A percentile compares a stretch with the other conserved stretches of the same genome.
Conservation (phyloP, 2,888 invertebrate genomes). For the Andrena bucephala region DNA sequence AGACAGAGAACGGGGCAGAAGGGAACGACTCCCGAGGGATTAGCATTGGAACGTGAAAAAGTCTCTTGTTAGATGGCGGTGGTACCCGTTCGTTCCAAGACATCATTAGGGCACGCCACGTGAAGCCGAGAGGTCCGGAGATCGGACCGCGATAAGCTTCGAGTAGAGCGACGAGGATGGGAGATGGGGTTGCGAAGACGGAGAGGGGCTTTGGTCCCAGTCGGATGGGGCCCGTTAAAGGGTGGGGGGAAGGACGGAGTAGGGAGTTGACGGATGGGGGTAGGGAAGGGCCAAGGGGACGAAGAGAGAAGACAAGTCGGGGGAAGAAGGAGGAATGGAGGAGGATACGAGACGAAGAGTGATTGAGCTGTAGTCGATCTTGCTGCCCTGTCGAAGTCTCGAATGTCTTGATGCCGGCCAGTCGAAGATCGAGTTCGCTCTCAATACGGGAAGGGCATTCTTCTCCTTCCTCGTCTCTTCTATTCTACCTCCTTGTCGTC, state of each 20-base stretch:
- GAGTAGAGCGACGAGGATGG: constrained; percentile 41
- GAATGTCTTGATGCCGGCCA: constrained; percentile 82
- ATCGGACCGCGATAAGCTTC: constrained; percentile 77
- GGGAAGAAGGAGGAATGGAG: constrained; percentile 50
- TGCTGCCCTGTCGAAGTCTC: constrained; percentile 82
- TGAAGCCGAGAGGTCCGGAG: constrained; percentile 79
- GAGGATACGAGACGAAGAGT: constrained; percentile 83
- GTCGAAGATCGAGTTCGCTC: constrained; percentile 80
- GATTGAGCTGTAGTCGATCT: constrained; percentile 85
- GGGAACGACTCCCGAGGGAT: constrained; percentile 73
- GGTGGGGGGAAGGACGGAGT: constrained; percentile 25
- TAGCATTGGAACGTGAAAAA: constrained; percentile 83
- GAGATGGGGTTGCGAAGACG: constrained; percentile 49
- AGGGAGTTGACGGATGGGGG: background rate
- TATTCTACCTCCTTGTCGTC: constrained; percentile 26
- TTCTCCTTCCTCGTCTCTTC: constrained; percentile 23
- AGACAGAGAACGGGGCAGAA: constrained; percentile 10
- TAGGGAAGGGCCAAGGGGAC: constrained; percentile 34
- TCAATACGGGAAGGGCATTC: constrained; percentile 70
- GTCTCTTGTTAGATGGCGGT: constrained; percentile 81
- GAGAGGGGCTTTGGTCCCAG: constrained; percentile 54
- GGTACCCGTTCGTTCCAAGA: constrained; percentile 79
- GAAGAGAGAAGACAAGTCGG: constrained; percentile 29
- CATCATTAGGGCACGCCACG: constrained; percentile 84
- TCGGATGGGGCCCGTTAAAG: constrained; percentile 21